A percentile compares a stretch with the other conserved stretches of the same genome.
Evolutionary conservation across 1,140 invertebrate species (phyloP).

Genomic region (Orius insidiosus): DNA sequence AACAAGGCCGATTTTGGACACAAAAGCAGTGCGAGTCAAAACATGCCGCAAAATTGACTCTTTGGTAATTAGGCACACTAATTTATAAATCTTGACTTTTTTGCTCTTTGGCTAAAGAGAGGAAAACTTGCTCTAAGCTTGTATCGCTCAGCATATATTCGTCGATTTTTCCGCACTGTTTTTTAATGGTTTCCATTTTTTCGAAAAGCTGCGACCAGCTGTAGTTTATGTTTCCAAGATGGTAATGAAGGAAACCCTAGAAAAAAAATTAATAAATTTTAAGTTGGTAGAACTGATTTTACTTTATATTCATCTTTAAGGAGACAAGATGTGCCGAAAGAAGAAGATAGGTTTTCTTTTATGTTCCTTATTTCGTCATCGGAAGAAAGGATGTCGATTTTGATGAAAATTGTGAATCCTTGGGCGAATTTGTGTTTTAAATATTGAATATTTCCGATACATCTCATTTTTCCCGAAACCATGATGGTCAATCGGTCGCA

Average conservation of each 20-base stretch:
- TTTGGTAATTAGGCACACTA: too few species aligned
- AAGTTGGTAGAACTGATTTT: too few species aligned
- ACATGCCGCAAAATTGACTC: too few species aligned
- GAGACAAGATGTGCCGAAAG: constrained; percentile 4
- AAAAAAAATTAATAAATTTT: too few species aligned
- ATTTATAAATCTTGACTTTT: too few species aligned
- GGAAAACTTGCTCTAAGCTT: constrained; percentile 39
- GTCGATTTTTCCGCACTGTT: constrained; percentile 27
- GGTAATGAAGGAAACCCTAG: too few species aligned
- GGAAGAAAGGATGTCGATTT: constrained; percentile 11
- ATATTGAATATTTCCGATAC: constrained; percentile 29
- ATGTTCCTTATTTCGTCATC: neutral
- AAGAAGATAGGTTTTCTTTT: neutral
- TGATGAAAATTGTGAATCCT: constrained; percentile 31
- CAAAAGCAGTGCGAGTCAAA: too few species aligned
- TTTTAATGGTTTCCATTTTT: neutral
- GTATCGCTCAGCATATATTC: constrained; percentile 43
- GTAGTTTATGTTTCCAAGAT: too few species aligned
- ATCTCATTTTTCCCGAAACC: constrained; percentile 54
- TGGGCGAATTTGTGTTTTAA: constrained; percentile 28
- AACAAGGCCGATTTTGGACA: too few species aligned
- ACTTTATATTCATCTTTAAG: constrained; percentile 19
- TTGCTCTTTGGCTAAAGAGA: constrained; percentile 21
- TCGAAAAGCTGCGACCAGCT: too few species aligned
- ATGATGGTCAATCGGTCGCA: constrained; percentile 74